Evolutionary conservation across 2,113 vertebrate species (phyloP).

Genomic region (Hydrolagus affinis): DNA sequence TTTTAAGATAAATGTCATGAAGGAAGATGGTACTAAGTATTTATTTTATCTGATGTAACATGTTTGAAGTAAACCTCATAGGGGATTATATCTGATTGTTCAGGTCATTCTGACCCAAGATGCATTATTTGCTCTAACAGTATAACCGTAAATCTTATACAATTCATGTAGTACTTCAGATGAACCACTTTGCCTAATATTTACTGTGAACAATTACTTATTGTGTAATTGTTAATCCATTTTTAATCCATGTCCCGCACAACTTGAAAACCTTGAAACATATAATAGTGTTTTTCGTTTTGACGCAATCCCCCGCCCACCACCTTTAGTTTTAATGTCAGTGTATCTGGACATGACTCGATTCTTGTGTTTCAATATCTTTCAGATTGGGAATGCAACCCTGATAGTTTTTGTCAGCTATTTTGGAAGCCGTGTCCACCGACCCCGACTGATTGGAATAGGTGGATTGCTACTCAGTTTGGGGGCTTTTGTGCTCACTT

Average conservation of each 20-base stretch:
- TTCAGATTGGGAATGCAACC: slow-evolving; percentile 76
- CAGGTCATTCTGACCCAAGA: neutral
- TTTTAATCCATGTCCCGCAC: no score
- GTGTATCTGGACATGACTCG: neutral
- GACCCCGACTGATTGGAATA: slow-evolving; percentile 71
- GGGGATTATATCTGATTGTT: neutral
- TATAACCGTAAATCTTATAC: neutral
- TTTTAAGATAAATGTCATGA: neutral
- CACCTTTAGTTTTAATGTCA: neutral
- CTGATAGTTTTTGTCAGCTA: slow-evolving; percentile 95
- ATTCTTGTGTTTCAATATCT: slow-evolving; percentile 34
- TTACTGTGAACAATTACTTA: neutral
- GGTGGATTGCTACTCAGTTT: slow-evolving; percentile 78
- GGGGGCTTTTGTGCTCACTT: slow-evolving; percentile 76
- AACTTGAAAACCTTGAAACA: no score
- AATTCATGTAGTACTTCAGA: neutral
- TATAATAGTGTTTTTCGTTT: neutral
- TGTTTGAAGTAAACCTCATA: neutral
- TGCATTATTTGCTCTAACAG: neutral
- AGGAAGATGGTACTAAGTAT: neutral
- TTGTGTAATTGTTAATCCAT: no score
- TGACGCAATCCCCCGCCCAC: rapidly evolving
- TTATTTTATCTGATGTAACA: neutral
- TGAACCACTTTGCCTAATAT: neutral
- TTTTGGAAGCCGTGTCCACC: slow-evolving; percentile 80